These are phyloP conservation scores for Notamacropus eugenii DNA, from an alignment of 2,797 vertebrate species.

Conservation along the genomic window DNA sequence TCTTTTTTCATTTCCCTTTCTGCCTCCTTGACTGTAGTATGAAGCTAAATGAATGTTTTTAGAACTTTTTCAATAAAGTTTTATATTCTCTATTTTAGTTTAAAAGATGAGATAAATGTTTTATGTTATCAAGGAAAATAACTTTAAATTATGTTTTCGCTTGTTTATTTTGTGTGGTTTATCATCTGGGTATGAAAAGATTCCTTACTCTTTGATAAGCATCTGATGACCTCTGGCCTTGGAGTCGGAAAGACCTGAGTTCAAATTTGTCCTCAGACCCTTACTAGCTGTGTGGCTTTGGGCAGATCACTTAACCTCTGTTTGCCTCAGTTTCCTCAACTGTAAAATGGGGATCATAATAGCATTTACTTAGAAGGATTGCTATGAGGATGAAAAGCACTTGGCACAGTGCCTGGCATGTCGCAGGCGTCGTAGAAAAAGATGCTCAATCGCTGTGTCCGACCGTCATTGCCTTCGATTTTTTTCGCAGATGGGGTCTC, in stretches of 20 bases:
- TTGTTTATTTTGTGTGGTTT: neutral
- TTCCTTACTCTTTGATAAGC: neutral
- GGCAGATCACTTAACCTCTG: neutral
- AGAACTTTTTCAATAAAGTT: neutral
- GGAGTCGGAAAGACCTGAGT: neutral
- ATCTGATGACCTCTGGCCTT: neutral
- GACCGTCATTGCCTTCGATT: neutral
- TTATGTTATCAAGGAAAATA: neutral
- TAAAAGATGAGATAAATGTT: neutral
- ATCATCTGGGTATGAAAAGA: neutral
- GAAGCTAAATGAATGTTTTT: neutral
- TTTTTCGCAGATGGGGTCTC: neutral
- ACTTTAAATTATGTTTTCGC: neutral
- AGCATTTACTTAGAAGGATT: neutral
- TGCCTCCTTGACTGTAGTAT: neutral
- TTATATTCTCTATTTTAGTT: neutral
- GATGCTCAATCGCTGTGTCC: neutral
- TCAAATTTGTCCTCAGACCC: neutral
- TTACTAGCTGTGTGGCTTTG: slow-evolving; percentile 4
- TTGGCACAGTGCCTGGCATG: neutral
- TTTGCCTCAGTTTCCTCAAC: slow-evolving; percentile 18
- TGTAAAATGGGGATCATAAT: slow-evolving; percentile 25
- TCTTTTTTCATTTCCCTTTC: neutral
- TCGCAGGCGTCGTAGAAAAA: neutral
- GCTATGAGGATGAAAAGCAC: neutral